Evolutionary conservation across 2,797 vertebrate genomes (phyloP), one percentile per base, ranked within the genome.

Genomic region (Halcyon chelicuti): DNA sequence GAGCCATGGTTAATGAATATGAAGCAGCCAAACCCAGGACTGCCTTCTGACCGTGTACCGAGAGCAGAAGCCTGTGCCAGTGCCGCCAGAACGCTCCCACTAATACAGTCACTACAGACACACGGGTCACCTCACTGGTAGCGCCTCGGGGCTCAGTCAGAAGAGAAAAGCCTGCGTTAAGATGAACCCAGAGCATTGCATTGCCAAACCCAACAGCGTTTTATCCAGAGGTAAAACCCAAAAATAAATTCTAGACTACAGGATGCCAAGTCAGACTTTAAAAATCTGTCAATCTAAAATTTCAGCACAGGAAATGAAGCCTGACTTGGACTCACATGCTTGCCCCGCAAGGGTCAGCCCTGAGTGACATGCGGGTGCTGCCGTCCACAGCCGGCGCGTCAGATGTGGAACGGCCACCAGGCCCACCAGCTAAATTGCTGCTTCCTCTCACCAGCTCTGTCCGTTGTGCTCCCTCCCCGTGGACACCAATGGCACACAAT

Each of bases 111-210:
- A 5, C 52, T 17, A 1, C 2, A n/a, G 67, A 11, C 16, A 33
- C 1, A 7, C 12, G 2, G 47, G 17, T n/a, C 63, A 52, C 29
- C 66, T 31, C 14, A 2, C 66, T 7, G 22, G 2, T 17, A 33
- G 3, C 3, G 33, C 63, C 42, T 7, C 4, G 6, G n/a, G 79
- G 37, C 18, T 4, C 1, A 0, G 5, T 5, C 19, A 1, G 29
- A 63, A 51, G 58, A 68, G 63, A 33, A 23, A 40, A 52, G 9
- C 42, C 10, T 3, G 5, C 7, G 20, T 31, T 46, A 33, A 39
- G 35, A 35, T 4, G 26, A 37, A 29, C 3, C 3, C 23, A 40
- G 42, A 57, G 14, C n/a, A 67, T 3, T n/a, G 4, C 49, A 4
- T 29, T 31, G 61, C 40, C 46, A 54, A 44, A 44, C 10, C 12